Evolutionary conservation across 1,140 invertebrate species (phyloP).

Genomic region (Trypoxylus dichotomus): DNA sequence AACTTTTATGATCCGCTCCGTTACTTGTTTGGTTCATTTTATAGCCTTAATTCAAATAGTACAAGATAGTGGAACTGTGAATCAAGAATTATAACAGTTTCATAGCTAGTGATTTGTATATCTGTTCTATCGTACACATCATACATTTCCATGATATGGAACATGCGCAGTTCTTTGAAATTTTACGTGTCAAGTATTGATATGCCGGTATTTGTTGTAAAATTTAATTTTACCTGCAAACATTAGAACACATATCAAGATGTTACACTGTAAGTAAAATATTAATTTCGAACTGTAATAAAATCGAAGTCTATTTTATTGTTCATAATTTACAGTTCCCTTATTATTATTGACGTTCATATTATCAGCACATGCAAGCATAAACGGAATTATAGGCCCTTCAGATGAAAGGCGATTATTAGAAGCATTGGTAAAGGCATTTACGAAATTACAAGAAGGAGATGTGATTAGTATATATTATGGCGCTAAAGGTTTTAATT

Average conservation of each 20-base stretch:
- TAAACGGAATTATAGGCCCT: constrained; percentile 44
- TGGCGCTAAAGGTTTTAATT: constrained; percentile 42
- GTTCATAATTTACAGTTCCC: neutral
- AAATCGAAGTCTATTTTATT: neutral
- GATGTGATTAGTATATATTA: constrained; percentile 43
- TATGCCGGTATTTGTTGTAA: neutral
- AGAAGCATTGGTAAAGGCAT: constrained; percentile 36
- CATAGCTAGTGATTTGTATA: neutral
- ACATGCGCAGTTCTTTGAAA: neutral
- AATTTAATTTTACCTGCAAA: neutral
- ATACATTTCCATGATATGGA: neutral
- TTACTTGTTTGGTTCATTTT: too few relatives aligned
- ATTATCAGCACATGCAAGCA: constrained; percentile 37
- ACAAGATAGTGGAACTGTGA: too few relatives aligned
- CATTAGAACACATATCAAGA: neutral
- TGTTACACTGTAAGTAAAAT: constrained; percentile 4
- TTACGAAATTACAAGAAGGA: constrained; percentile 35
- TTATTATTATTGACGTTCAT: neutral
- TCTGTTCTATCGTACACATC: neutral
- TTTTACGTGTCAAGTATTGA: constrained; percentile 10
- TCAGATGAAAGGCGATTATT: constrained; percentile 43
- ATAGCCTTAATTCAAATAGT: too few relatives aligned
- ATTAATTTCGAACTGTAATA: neutral
- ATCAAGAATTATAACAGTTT: too few relatives aligned
- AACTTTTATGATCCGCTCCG: too few relatives aligned